Percentiles rank a stretch among this genome's conserved stretches.
phyloP scores from a whole-genome alignment of 2,113 vertebrate genomes.

The Labeo rohita region DNA sequence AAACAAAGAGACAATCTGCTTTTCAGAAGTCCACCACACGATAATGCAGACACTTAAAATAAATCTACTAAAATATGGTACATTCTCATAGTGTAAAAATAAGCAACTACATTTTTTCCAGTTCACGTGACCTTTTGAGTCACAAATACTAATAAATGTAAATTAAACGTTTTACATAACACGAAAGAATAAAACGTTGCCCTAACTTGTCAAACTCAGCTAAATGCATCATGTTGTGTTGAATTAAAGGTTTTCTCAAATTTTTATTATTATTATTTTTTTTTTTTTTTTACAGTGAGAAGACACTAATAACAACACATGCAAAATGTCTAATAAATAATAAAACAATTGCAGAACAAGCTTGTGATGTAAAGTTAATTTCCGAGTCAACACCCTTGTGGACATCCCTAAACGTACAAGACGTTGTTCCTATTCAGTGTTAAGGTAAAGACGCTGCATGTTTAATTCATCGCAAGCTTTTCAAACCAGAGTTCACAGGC shows the following conservation, averaged over 20 bases:
- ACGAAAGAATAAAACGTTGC: too few species aligned
- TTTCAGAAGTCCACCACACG: background rate
- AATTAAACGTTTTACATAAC: too few species aligned
- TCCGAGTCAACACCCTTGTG: slow-evolving; percentile 11
- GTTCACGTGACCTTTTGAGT: background rate
- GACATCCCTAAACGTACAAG: background rate
- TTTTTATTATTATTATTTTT: too few species aligned
- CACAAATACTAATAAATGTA: too few species aligned
- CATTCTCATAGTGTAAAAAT: background rate
- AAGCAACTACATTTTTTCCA: background rate
- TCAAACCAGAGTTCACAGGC: slow-evolving; percentile 32
- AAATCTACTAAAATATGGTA: background rate
- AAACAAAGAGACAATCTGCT: background rate
- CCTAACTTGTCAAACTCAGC: too few species aligned
- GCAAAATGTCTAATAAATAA: background rate
- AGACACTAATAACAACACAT: background rate
- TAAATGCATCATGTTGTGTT: too few species aligned
- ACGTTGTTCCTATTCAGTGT: slow-evolving; percentile 27
- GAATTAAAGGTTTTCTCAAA: background rate
- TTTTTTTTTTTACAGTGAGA: background rate
- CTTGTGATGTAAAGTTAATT: slow-evolving; percentile 11
- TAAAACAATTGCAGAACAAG: background rate
- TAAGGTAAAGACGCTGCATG: slow-evolving; percentile 34
- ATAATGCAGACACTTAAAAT: background rate
- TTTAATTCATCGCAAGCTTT: slow-evolving; percentile 50